Evolutionary conservation across 23 tunicate genomes (phyloP), one percentile per base, ranked within the genome.

Genomic region (Halocynthia aurantium): DNA sequence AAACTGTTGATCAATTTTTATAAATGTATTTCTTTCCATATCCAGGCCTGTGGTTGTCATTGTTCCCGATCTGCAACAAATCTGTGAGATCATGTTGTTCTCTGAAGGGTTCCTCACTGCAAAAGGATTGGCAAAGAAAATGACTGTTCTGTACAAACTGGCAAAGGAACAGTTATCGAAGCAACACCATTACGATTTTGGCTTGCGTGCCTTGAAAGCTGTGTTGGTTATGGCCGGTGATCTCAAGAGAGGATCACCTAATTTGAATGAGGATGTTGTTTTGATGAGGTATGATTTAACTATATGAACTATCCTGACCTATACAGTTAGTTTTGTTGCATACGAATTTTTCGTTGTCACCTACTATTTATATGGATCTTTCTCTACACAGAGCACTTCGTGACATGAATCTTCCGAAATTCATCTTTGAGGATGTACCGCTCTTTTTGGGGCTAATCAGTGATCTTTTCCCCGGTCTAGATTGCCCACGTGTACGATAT

Each of bases 111-210:
- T 96, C 82, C 81, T 89, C 49, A 89, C 96, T 12, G 99, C 99
- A 0, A 96, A 96, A 62, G 89, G 86, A 15, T 69, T 96, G 8
- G 99, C 99, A 53, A 89, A 96, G 61, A 96, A 96, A 58, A 96
- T 96, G 96, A 96, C 99, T 9, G 99, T 89, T 2, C 62, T 89
- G 80, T 96, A 89, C 85, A 96, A 96, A 57, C 84, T 96, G 40
- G 92, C 99, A 7, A 89, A 89, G 62, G 99, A 96, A 71, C 99
- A 96, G 60, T 88, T 96, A 49, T 96, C 99, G 50, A 89, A 89
- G 65, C 99, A 96, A 63, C 88, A 96, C 67, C 99, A 96, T 66
- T 96, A 96, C 76, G 99, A 96, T 67, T 96, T 96, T 66, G 99
- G 99, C 21, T 86, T 96, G 51, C 93, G 99, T 53, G 99, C 99